Conservation (phyloP, 2,888 invertebrate genomes). For the Geophilus truncorum region DNA sequence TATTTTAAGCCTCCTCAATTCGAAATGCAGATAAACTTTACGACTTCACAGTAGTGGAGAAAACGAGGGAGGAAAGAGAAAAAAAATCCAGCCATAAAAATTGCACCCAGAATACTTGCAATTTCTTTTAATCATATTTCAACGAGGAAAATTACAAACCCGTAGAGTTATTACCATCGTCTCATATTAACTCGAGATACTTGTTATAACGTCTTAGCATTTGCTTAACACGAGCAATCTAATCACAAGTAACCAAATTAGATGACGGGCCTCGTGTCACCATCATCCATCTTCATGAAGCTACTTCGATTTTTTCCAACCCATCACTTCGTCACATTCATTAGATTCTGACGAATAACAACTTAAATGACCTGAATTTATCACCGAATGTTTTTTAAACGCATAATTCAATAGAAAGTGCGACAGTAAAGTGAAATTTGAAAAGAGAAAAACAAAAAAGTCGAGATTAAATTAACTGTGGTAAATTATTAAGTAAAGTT, state of each 20-base stretch:
- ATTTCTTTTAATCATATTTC: constrained; percentile 16
- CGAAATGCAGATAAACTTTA: constrained; percentile 13
- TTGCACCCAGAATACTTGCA: constrained; percentile 10
- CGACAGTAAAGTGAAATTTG: not conserved
- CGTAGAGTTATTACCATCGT: not conserved
- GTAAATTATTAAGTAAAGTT: not conserved
- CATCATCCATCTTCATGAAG: constrained; percentile 15
- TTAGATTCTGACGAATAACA: not conserved
- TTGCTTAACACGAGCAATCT: not conserved
- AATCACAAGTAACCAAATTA: constrained; percentile 20
- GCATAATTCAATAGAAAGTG: not conserved
- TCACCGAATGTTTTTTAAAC: not conserved
- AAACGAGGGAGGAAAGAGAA: not conserved
- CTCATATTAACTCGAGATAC: not conserved
- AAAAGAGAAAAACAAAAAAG: not conserved
- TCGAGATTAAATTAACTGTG: no score
- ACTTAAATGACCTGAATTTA: constrained; percentile 5
- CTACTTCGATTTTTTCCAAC: constrained; percentile 11
- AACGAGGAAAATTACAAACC: not conserved
- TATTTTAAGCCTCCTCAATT: constrained; percentile 15
- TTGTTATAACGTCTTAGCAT: not conserved
- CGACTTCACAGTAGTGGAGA: not conserved
- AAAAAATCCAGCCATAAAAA: not conserved
- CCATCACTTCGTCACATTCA: constrained; percentile 20
- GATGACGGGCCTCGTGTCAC: not conserved